phyloP scores from a whole-genome alignment of 2,888 invertebrate genomes.

The Hermaeophaga mercurialis region DNA sequence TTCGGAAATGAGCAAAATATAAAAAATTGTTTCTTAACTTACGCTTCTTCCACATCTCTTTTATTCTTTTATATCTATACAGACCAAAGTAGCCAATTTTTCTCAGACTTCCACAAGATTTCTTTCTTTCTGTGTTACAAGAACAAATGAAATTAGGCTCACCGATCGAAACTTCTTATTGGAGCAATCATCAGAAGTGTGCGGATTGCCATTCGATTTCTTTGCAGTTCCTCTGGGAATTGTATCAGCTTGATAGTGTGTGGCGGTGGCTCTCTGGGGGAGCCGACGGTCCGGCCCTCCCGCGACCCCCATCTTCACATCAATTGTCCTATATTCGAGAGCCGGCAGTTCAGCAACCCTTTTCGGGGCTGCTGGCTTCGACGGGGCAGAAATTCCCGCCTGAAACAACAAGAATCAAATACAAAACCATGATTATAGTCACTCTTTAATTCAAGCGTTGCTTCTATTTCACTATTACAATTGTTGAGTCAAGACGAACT shows the following conservation, averaged over 20 bases:
- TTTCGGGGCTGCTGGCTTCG: constrained; percentile 35
- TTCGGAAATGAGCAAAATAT: too few species aligned
- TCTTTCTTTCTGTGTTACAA: background rate
- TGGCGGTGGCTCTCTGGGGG: background rate
- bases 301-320: constrained; percentile 42
- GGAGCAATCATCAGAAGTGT: constrained; percentile 30
- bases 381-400: constrained; percentile 16
- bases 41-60: too few species aligned
- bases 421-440: too few species aligned
- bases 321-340: constrained; percentile 49
- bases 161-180: constrained; percentile 40
- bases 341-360: constrained; percentile 51
- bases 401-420: constrained; percentile 25
- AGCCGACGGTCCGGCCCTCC: constrained; percentile 43
- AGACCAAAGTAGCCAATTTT: too few species aligned
- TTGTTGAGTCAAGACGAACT: too few species aligned
- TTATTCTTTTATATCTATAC: too few species aligned
- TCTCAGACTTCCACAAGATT: too few species aligned
- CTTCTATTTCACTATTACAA: too few species aligned
- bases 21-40: too few species aligned
- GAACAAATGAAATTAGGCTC: constrained; percentile 28
- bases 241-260: constrained; percentile 37
- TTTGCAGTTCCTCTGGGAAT: constrained; percentile 34
- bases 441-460: too few species aligned
- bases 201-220: constrained; percentile 28